These are phyloP conservation scores for Chrysolina oricalcia DNA, from an alignment of 2,888 invertebrate genomes.

Conservation along the genomic window DNA sequence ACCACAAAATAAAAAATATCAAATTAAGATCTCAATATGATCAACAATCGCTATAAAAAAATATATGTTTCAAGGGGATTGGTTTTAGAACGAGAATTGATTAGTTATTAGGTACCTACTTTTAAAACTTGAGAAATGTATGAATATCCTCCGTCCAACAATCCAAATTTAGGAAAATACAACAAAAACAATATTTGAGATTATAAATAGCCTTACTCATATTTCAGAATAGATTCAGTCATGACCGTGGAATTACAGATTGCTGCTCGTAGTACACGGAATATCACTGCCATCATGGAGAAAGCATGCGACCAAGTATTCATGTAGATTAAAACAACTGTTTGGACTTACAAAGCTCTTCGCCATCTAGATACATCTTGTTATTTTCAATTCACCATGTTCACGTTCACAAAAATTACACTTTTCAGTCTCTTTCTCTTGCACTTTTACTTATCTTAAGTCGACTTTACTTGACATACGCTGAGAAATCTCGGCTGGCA, in stretches of 20 bases:
- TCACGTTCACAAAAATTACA: conserved; percentile 8
- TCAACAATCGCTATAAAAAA: no score
- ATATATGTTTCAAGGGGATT: no score
- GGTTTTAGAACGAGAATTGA: no score
- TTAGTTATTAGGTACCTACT: no score
- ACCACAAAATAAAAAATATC: no score
- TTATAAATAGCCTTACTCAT: conserved; percentile 5
- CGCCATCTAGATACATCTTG: conserved; percentile 26
- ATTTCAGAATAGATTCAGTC: conserved; percentile 1
- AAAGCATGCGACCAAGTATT: conserved; percentile 4
- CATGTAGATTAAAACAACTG: not conserved
- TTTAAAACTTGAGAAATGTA: no score
- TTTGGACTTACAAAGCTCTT: conserved; percentile 18
- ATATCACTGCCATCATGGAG: conserved; percentile 12
- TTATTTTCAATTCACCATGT: not conserved
- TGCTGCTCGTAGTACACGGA: not conserved
- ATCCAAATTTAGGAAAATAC: no score
- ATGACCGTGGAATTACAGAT: conserved; percentile 4
- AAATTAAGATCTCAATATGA: no score
- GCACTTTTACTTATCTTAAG: conserved; percentile 24
- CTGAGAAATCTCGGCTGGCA: conserved; percentile 45
- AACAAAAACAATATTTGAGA: not conserved
- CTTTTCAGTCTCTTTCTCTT: not conserved
- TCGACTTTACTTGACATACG: conserved; percentile 35
- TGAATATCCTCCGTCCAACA: not conserved